Evolutionary conservation across 2,113 vertebrate genomes (phyloP), one percentile per base, ranked within the genome.

Genomic region (Caretta caretta): DNA sequence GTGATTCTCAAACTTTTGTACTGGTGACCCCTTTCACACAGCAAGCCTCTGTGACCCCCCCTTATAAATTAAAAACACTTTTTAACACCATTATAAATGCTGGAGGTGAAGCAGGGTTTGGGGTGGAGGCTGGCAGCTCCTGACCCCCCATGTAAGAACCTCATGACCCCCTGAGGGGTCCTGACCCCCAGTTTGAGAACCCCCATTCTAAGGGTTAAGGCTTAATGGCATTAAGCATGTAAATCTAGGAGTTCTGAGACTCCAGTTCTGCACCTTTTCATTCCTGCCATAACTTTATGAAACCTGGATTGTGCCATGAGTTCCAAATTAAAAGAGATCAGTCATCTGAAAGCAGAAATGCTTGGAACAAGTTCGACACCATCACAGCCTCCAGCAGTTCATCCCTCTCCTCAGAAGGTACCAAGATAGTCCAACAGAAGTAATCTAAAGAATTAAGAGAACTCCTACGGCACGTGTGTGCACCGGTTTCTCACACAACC

Each of bases 371-470:
- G 31, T 1, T 65, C 79, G 46, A 83, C 50, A 0, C 0, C 8
- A 0, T 38, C 46, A 1, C 5, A 25, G 1, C 56, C n/a, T 31
- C 0, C 24, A 27, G 72, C 48, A 1, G 49, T 49, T 11, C 5
- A n/a, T 4, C 25, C 19, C 29, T 51, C 9, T 5, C 5, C 8
- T 29, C 75, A 78, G 75, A 78, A 78, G 42, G 8, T 46, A 25
- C 75, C 65, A 25, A 10, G 8, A 78, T 12, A 29, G 13, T 48
- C 25, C 24, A 27, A 48, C 75, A 46, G 6, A 78, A 48, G 25
- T n/a, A 13, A 35, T 35, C 31, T 35, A 65, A 35, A 35, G 31
- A 35, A 38, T n/a, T 38, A 19, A 72, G 20, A 38, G 65, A 72
- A 38, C 10, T 19, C 35, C 35, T 72, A 38, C 1, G n/a, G n/a